A percentile compares a stretch with the other conserved stretches of the same genome.
Conservation (phyloP, 2,113 vertebrate species). For the Hyla sarda region DNA sequence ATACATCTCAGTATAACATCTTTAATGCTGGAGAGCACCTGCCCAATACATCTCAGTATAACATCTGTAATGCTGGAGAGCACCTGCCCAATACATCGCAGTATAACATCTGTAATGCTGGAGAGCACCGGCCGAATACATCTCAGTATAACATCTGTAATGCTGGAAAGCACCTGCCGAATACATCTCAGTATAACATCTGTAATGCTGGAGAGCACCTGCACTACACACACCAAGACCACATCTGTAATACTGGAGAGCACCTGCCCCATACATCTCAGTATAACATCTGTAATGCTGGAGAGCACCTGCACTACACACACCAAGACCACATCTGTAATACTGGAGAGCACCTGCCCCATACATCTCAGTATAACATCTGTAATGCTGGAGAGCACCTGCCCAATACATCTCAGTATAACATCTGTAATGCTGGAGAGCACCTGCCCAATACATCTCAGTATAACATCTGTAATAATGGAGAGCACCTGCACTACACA, state of each 20-base stretch:
- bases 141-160: neutral
- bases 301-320: neutral
- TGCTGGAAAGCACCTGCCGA: neutral
- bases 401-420: neutral
- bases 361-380: neutral
- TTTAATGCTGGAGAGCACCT: no score
- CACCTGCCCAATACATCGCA: neutral
- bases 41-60: no score
- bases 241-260: neutral
- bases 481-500: no score
- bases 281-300: neutral
- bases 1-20: neutral
- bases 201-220: neutral
- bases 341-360: neutral
- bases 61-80: no score
- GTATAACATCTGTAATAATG: neutral
- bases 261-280: no score
- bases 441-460: neutral
- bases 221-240: neutral
- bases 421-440: neutral
- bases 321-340: neutral
- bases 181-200: no score
- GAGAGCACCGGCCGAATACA: neutral
- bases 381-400: neutral
- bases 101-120: neutral